These are phyloP conservation scores for Ramphastos sulfuratus DNA, from an alignment of 2,113 vertebrate genomes.

Conservation along the genomic window DNA sequence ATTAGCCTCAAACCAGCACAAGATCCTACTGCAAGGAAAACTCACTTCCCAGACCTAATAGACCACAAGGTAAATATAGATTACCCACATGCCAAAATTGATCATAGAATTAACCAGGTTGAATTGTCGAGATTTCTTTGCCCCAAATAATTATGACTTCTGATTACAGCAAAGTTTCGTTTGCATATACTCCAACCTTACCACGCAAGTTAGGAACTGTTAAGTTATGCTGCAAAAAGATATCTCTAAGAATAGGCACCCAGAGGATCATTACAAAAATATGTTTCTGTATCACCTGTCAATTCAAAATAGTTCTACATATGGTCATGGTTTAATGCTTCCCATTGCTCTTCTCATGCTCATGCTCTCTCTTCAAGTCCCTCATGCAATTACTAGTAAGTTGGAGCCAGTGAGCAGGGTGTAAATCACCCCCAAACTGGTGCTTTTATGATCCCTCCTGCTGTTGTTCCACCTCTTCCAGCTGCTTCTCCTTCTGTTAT, in stretches of 20 bases:
- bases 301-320: slow-evolving; percentile 13
- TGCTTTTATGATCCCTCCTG: slow-evolving; percentile 52
- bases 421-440: slow-evolving; percentile 51
- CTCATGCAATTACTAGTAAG: neutral
- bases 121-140: neutral
- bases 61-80: neutral
- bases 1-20: too few species aligned
- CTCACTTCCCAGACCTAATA: neutral
- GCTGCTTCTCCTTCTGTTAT: slow-evolving; percentile 62
- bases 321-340: slow-evolving; percentile 6
- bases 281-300: neutral
- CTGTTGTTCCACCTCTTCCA: slow-evolving; percentile 50
- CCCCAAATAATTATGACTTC: neutral
- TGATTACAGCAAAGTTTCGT: neutral
- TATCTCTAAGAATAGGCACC: neutral
- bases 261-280: neutral
- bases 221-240: neutral
- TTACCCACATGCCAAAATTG: neutral
- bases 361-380: neutral
- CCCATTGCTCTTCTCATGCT: neutral
- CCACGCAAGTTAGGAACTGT: neutral
- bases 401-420: neutral
- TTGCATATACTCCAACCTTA: neutral
- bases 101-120: neutral
- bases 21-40: neutral